These are phyloP conservation scores for Deroplatys truncata DNA, from an alignment of 2,888 invertebrate species.

Conservation along the genomic window DNA sequence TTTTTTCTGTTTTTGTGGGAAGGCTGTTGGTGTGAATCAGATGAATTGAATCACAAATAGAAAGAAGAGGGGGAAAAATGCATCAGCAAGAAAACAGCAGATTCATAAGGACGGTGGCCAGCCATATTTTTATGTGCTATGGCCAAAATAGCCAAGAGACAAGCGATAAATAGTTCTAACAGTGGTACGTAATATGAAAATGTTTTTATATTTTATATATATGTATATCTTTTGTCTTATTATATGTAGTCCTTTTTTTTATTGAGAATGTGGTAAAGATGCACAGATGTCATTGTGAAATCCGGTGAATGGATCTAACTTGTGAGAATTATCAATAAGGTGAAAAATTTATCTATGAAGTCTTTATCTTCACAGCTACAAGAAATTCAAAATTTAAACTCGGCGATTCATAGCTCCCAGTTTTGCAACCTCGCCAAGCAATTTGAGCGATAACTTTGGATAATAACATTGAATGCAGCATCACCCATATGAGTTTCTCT, in stretches of 20 bases:
- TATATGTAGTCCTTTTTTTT: not conserved
- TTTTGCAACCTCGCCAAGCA: not conserved
- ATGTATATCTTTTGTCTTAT: too few species aligned
- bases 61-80: not conserved
- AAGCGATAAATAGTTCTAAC: not conserved
- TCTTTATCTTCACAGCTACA: slow-evolving; percentile 6
- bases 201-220: not conserved
- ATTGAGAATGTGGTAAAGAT: not conserved
- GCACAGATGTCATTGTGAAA: not conserved
- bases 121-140: not conserved
- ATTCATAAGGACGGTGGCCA: slow-evolving; percentile 5
- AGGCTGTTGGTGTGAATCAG: not conserved
- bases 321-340: not conserved
- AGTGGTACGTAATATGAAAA: not conserved
- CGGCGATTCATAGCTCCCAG: not conserved
- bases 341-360: not conserved
- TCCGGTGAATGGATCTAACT: not conserved
- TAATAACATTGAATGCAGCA: not conserved
- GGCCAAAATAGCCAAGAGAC: not conserved
- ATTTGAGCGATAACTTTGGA: slow-evolving; percentile 1
- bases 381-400: not conserved
- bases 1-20: not conserved
- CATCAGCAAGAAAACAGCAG: slow-evolving; percentile 2
- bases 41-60: not conserved
- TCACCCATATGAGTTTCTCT: not conserved